Evolutionary conservation across 2,888 invertebrate genomes (phyloP).

Genomic region (Dynastes hyllus): DNA sequence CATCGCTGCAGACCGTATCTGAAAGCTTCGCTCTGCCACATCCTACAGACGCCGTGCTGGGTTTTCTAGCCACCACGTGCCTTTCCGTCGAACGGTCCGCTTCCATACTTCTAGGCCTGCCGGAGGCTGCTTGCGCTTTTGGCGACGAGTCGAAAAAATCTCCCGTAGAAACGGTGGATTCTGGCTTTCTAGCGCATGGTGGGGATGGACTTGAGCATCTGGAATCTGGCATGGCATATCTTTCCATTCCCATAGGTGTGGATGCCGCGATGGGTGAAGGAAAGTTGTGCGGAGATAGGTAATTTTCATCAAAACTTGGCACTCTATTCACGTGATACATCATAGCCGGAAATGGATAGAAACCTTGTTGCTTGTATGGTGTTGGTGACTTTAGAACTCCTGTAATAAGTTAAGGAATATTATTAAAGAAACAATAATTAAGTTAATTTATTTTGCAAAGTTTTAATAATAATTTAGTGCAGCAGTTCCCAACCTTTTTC

Average conservation of each 20-base stretch:
- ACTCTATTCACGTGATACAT: neutral
- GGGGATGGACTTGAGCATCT: neutral
- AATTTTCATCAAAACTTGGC: conserved; percentile 20
- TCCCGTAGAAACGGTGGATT: conserved; percentile 23
- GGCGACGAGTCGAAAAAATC: neutral
- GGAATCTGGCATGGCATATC: neutral
- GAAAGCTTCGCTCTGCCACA: neutral
- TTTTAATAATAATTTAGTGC: no score
- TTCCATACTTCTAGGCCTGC: neutral
- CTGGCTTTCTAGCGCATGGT: neutral
- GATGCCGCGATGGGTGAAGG: neutral
- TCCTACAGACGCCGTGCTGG: neutral
- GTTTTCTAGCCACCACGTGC: neutral
- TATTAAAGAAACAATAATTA: no score
- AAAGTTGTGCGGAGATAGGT: neutral
- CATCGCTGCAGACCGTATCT: conserved; percentile 1
- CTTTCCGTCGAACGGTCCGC: neutral
- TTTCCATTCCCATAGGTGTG: conserved; percentile 2
- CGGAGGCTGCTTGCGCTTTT: neutral
- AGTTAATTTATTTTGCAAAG: no score
- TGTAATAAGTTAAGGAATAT: neutral
- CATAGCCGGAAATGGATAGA: neutral
- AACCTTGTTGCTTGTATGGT: neutral
- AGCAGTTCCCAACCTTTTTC: no score
- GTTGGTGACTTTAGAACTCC: conserved; percentile 1